A percentile compares a stretch with the other conserved stretches of the same genome.
phyloP scores from a whole-genome alignment of 2,888 invertebrate species.

The Sesia bembeciformis region DNA sequence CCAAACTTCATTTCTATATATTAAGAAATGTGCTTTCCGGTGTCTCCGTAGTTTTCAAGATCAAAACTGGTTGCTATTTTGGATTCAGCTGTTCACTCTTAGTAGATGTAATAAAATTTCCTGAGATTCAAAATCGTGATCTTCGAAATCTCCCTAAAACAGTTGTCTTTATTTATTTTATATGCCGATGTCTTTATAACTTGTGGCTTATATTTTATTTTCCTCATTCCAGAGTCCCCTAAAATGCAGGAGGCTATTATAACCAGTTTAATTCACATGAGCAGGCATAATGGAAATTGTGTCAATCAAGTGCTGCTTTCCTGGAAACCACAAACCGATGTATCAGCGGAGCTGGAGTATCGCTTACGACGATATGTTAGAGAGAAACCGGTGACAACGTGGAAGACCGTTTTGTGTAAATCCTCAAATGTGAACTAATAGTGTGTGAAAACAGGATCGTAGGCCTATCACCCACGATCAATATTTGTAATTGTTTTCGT shows the following conservation, averaged over 20 bases:
- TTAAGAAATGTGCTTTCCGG: too few species aligned
- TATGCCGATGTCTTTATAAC: too few species aligned
- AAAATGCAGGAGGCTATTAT: slow-evolving; percentile 48
- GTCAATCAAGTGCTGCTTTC: slow-evolving; percentile 33
- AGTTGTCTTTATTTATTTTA: too few species aligned
- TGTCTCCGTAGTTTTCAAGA: too few species aligned
- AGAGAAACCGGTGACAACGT: slow-evolving; percentile 34
- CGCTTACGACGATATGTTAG: slow-evolving; percentile 35
- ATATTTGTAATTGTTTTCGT: too few species aligned
- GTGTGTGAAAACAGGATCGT: not conserved
- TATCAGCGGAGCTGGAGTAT: slow-evolving; percentile 37
- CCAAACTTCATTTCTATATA: too few species aligned
- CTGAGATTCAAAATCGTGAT: too few species aligned
- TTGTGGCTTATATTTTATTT: not conserved
- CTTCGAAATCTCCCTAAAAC: too few species aligned
- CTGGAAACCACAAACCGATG: slow-evolving; percentile 30
- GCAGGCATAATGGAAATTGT: slow-evolving; percentile 33
- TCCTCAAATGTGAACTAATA: not conserved
- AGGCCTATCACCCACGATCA: not conserved
- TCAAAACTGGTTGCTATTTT: too few species aligned
- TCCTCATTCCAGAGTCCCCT: slow-evolving; percentile 35
- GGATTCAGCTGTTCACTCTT: too few species aligned
- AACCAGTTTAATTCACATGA: slow-evolving; percentile 44
- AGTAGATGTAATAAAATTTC: too few species aligned
- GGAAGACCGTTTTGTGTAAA: slow-evolving; percentile 21